These are phyloP conservation scores for Isurus oxyrinchus DNA, from an alignment of 2,113 vertebrate species.

Conservation along the genomic window DNA sequence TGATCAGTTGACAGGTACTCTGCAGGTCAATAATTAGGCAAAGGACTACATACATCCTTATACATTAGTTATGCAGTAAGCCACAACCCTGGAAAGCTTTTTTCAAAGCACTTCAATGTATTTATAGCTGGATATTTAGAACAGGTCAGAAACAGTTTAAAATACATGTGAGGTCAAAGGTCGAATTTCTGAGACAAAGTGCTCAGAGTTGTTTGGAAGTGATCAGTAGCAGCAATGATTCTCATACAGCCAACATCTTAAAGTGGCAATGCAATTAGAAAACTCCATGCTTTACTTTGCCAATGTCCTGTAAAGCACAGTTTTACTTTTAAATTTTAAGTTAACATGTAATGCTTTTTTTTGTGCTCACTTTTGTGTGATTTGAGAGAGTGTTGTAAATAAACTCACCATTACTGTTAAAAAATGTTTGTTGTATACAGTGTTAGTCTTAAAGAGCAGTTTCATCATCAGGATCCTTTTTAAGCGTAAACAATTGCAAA, in stretches of 20 bases:
- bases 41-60: background rate
- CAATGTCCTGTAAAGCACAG: background rate
- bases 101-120: background rate
- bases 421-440: background rate
- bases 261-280: background rate
- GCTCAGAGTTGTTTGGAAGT: background rate
- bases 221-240: background rate
- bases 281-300: background rate
- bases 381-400: background rate
- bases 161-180: background rate
- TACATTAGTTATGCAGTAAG: background rate
- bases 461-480: background rate
- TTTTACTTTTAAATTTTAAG: background rate
- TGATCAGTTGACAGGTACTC: background rate
- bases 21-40: background rate
- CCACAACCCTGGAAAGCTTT: background rate
- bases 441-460: background rate
- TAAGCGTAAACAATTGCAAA: background rate
- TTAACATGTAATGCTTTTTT: background rate
- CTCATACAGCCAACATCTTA: background rate
- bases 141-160: background rate
- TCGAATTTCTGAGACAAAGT: background rate
- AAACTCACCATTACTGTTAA: background rate
- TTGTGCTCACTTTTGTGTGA: background rate
- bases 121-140: background rate